phyloP scores from a whole-genome alignment of 2,113 vertebrate species.

The Nesospiza acunhae region DNA sequence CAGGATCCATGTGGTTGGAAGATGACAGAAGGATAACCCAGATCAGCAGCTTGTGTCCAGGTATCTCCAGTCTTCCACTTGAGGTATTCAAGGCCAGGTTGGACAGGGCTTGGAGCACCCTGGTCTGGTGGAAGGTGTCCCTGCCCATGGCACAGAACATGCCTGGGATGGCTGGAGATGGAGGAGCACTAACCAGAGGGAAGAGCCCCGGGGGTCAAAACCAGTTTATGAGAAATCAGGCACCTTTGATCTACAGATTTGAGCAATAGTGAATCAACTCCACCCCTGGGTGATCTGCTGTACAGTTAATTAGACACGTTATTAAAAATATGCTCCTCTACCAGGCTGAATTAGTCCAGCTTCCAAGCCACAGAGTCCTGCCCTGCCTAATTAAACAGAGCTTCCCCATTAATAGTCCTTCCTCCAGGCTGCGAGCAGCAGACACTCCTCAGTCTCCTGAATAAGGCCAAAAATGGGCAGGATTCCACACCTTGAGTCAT shows the following conservation, averaged over 20 bases:
- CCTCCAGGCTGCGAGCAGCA: not conserved
- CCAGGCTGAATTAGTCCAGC: not conserved
- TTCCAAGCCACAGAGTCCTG: conserved; percentile 35
- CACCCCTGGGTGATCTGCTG: conserved; percentile 20
- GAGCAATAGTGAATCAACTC: not conserved
- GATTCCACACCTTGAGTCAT: not conserved
- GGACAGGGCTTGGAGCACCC: not conserved
- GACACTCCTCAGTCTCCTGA: not conserved
- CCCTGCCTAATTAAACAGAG: conserved; percentile 41
- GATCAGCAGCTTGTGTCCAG: not conserved
- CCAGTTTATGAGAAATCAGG: conserved; percentile 27
- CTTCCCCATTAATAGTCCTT: not conserved
- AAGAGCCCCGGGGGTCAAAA: not conserved
- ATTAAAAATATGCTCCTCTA: conserved; percentile 48
- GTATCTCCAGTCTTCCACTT: not conserved
- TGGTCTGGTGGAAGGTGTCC: not conserved
- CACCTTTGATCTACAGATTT: conserved; percentile 20
- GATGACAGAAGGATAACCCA: not conserved
- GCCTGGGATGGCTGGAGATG: not conserved
- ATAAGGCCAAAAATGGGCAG: not conserved
- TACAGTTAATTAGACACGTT: conserved; percentile 31
- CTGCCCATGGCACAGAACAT: not conserved
- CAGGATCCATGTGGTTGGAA: rapidly evolving
- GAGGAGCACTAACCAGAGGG: not conserved
- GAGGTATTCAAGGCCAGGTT: not conserved